A percentile compares a stretch with the other conserved stretches of the same genome.
These are phyloP conservation scores for Phaethon lepturus DNA, from an alignment of 2,113 vertebrate genomes.

Conservation along the genomic window DNA sequence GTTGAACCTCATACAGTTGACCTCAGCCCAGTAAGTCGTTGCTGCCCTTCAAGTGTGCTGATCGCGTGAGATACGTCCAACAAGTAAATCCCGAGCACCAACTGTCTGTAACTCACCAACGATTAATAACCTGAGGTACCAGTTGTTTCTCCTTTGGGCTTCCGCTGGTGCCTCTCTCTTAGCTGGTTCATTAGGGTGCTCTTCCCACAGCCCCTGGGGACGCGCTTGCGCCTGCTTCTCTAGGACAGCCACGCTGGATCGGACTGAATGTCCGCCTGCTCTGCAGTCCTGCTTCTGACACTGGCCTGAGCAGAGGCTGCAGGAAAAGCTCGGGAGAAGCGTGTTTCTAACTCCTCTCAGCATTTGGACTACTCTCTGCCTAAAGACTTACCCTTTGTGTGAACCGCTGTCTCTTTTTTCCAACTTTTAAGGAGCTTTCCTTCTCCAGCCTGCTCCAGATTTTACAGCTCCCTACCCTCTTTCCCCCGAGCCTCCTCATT, in stretches of 20 bases:
- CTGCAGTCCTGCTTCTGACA: neutral
- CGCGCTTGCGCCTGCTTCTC: fast-evolving
- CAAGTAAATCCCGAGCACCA: neutral
- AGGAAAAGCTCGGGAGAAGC: neutral
- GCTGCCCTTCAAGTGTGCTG: neutral
- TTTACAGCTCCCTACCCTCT: neutral
- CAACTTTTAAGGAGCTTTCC: neutral
- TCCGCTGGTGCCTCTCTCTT: neutral
- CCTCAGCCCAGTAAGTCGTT: neutral
- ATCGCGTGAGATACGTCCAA: fast-evolving
- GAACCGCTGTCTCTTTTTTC: neutral
- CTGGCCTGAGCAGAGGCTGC: neutral
- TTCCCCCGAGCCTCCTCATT: fast-evolving
- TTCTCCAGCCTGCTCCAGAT: neutral
- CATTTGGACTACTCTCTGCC: fast-evolving
- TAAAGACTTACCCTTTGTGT: fast-evolving
- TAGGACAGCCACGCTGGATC: fast-evolving
- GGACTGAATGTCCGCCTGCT: fast-evolving
- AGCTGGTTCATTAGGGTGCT: fast-evolving
- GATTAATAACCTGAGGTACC: neutral
- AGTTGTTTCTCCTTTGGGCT: fast-evolving
- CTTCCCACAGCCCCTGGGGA: fast-evolving
- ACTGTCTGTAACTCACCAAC: neutral
- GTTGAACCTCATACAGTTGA: too few relatives aligned
- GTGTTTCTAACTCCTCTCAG: neutral